phyloP scores from a whole-genome alignment of 2,113 vertebrate genomes.

The Toxotes jaculatrix region DNA sequence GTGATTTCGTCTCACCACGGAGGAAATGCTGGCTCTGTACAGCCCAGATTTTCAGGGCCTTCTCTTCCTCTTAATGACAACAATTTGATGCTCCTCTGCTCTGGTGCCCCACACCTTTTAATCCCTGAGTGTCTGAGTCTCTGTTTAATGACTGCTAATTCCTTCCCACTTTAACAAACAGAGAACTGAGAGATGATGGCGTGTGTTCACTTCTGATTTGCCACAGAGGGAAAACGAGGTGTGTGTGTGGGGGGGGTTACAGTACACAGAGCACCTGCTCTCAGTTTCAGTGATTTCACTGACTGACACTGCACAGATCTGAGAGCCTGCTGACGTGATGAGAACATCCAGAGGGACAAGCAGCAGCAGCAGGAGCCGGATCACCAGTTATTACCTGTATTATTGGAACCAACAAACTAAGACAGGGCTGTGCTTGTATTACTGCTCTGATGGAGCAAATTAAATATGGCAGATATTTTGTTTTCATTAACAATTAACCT shows the following conservation, averaged over 20 bases:
- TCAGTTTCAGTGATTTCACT: neutral
- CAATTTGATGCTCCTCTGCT: slow-evolving; percentile 59
- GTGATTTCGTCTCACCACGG: slow-evolving; percentile 16
- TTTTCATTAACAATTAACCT: too few relatives aligned
- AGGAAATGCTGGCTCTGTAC: neutral
- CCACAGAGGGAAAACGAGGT: neutral
- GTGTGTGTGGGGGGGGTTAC: too few relatives aligned
- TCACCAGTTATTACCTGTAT: too few relatives aligned
- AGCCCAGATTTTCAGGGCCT: neutral
- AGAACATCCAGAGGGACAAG: too few relatives aligned
- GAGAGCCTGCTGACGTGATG: too few relatives aligned
- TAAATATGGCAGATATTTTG: too few relatives aligned
- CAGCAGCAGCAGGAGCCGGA: too few relatives aligned
- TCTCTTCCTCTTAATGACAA: slow-evolving; percentile 42
- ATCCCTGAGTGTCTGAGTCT: slow-evolving; percentile 57
- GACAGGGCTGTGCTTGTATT: too few relatives aligned
- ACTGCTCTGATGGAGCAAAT: too few relatives aligned
- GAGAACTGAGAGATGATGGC: neutral
- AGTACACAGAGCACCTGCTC: neutral
- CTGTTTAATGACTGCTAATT: slow-evolving; percentile 55
- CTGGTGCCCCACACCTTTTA: slow-evolving; percentile 45
- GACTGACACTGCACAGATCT: too few relatives aligned
- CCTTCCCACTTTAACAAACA: neutral
- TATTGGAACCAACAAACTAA: too few relatives aligned
- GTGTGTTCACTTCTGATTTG: neutral